A percentile compares a stretch with the other conserved stretches of the same genome.
Conservation (phyloP, 2,797 vertebrate species). For the Rhabdomys pumilio region DNA sequence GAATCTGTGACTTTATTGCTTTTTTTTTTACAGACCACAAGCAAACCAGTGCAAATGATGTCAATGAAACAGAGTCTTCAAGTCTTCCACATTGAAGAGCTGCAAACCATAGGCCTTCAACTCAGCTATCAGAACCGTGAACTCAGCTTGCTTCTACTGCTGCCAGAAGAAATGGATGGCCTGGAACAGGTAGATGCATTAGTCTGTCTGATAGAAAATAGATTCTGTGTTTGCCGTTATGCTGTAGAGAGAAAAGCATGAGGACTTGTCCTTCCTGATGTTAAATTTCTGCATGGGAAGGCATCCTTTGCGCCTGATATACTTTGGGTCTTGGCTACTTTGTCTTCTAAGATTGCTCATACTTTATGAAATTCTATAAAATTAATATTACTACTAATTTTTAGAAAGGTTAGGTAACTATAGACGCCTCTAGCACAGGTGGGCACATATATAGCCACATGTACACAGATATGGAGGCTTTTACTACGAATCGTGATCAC, state of each 20-base stretch:
- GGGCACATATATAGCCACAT: neutral
- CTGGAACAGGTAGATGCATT: constrained; percentile 83
- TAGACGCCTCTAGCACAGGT: neutral
- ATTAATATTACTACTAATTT: neutral
- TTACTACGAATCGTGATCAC: neutral
- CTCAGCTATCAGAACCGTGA: constrained; percentile 83
- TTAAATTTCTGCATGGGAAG: neutral
- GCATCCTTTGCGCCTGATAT: neutral
- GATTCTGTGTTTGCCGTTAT: neutral
- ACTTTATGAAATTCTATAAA: neutral
- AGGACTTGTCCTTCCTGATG: neutral
- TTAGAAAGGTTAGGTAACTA: neutral
- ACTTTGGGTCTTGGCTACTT: neutral
- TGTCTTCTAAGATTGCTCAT: neutral
- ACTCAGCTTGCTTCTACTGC: constrained; percentile 85
- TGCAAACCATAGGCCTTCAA: constrained; percentile 84
- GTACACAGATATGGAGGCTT: rapidly evolving
- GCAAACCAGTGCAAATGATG: constrained; percentile 89
- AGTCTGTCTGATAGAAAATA: neutral
- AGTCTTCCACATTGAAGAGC: constrained; percentile 72
- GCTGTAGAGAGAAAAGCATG: neutral
- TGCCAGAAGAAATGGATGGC: constrained; percentile 78
- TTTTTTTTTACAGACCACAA: constrained; percentile 82
- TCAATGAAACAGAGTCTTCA: constrained; percentile 82
- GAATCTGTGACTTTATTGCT: neutral